These are phyloP conservation scores for Chionodraco myersi DNA, from an alignment of 2,113 vertebrate species.

Conservation along the genomic window DNA sequence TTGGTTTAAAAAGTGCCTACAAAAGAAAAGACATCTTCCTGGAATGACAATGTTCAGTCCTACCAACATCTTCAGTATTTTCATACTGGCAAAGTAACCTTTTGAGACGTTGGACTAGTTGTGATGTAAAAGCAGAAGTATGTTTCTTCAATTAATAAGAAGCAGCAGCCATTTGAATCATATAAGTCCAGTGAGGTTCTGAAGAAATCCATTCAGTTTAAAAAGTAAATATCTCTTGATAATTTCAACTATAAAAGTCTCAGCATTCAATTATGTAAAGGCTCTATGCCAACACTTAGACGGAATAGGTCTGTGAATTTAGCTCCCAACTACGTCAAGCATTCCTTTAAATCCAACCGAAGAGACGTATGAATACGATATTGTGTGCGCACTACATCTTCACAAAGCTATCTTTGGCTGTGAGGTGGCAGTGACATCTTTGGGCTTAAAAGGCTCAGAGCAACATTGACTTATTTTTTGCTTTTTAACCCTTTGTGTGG, in stretches of 20 bases:
- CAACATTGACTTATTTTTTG: conserved; percentile 18
- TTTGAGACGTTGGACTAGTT: conserved; percentile 7
- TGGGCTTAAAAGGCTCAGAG: conserved; percentile 39
- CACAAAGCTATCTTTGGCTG: conserved; percentile 52
- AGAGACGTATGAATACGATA: conserved; percentile 70
- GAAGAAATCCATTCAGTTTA: conserved; percentile 2
- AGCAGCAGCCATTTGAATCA: background rate
- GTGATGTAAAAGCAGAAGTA: conserved; percentile 21
- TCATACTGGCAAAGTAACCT: background rate
- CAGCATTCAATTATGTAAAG: conserved; percentile 48
- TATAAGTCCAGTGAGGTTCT: background rate
- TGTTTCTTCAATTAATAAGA: conserved; percentile 28
- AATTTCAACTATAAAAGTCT: conserved; percentile 33
- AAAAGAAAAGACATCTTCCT: background rate
- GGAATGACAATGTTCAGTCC: background rate
- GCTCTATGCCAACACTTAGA: conserved; percentile 30
- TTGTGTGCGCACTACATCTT: conserved; percentile 31
- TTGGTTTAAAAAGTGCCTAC: background rate
- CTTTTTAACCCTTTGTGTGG: conserved; percentile 5
- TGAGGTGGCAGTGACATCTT: conserved; percentile 41
- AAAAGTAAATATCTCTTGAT: conserved; percentile 40
- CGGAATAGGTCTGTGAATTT: conserved; percentile 31
- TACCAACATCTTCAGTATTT: background rate
- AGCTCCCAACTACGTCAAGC: conserved; percentile 40
- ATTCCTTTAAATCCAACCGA: conserved; percentile 39